Evolutionary conservation across 2,113 vertebrate genomes (phyloP), one percentile per base, ranked within the genome.

Genomic region (Pseudorasbora parva): DNA sequence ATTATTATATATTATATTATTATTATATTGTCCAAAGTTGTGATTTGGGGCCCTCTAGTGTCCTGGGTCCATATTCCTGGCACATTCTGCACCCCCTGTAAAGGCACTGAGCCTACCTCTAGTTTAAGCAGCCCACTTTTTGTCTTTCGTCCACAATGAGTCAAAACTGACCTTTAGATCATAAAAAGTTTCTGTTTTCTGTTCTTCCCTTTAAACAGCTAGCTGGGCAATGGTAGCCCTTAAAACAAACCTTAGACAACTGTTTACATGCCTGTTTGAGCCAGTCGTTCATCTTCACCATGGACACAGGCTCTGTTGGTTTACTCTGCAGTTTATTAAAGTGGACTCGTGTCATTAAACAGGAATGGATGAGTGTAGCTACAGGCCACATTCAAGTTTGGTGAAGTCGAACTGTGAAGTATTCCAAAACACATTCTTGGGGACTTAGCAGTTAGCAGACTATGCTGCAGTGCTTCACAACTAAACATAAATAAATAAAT

Each of bases 271-370:
- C 82, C 87, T 81, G n/a, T 17, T 7, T 66, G 23, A 41, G 68
- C 77, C 27, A 6, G 56, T 59, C 54, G 6, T 86, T 88, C 62
- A 14, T 19, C 8, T 74, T 88, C 84, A 81, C 87, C 87, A 81
- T 88, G 87, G 86, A 84, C 85, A 86, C 87, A 5, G 4, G n/a
- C 62, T 43, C 73, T 74, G 75, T 57, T 81, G 21, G 62, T 77
- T 81, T 56, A 57, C 54, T 37, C 27, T 45, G 78, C 64, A 84
- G 84, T 82, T 84, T 77, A 88, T 86, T 86, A 86, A 86, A 72
- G 73, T 74, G 72, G 82, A 84, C 78, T 23, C 82, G 72, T 56
- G 82, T 83, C 78, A 78, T 77, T 64, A 69, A 74, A 74, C 47
- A 69, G 71, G 59, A 47, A 80, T 66, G 49, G 41, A 69, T 57